Evolutionary conservation across 2,113 vertebrate genomes (phyloP), one percentile per base, ranked within the genome.

Genomic region (Myanophis thanlyinensis): DNA sequence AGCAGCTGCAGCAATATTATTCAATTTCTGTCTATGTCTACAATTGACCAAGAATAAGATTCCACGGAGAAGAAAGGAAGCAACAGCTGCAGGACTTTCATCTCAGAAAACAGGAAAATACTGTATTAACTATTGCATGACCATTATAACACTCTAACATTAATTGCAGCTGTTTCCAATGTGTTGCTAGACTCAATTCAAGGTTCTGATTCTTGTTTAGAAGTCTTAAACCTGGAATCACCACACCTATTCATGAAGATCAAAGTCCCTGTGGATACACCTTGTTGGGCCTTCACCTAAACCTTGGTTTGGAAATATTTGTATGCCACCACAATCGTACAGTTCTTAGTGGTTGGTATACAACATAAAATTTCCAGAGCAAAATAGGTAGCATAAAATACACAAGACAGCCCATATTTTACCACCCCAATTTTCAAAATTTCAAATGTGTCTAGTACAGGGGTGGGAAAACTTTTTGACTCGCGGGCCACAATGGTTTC

Each of bases 1-100:
- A 97, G 95, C 94, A 95, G 95, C 94, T 92, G 1, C 95, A 94
- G 95, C 90, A 96, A 89, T 97, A 97, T 96, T 94, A 97, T 95
- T 97, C 93, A 94, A 95, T 96, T 95, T 89, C 27, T 80, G 3
- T 88, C n/a, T 73, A 27, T 47, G 93, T 93, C 95, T 96, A 97
- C 95, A 95, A 94, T 93, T 95, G 95, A 96, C 96, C 93, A 93
- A 93, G 93, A 94, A 89, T 94, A 91, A 96, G 94, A 96, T 97
- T 97, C 95, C 95, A 93, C 0, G 1, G 93, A 94, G 95, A 95
- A 94, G 95, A 95, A 93, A 90, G 93, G 96, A 96, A 96, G 95
- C 92, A 97, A 93, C 96, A 97, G 96, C 97, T 97, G 96, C 94
- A 93, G 92, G 88, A 94, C 95, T 94, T 67, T 93, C 84, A 90